Percentiles rank a stretch among this genome's conserved stretches.
These are phyloP conservation scores for Phodopus roborovskii DNA, from an alignment of 2,113 vertebrate species.

Conservation along the genomic window DNA sequence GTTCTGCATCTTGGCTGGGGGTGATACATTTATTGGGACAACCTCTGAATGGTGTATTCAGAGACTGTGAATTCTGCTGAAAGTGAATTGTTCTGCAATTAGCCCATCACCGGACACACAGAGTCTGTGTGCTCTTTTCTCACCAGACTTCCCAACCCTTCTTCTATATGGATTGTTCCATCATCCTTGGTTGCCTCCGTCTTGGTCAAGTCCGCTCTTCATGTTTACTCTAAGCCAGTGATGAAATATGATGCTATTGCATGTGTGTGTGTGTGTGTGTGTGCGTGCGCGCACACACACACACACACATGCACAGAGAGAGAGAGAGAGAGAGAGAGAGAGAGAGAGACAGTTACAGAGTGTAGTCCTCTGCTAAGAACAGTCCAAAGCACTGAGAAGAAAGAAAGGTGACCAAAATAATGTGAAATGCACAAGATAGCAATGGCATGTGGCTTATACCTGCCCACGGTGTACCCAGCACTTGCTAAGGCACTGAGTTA, in stretches of 20 bases:
- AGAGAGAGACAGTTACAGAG: neutral
- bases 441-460: accelerated
- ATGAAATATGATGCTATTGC: neutral
- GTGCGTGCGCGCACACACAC: no score
- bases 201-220: neutral
- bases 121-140: accelerated
- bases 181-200: no score
- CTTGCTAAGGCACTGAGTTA: accelerated
- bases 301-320: neutral
- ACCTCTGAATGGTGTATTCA: neutral
- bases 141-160: neutral
- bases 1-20: no score
- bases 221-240: neutral
- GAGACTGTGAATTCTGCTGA: accelerated
- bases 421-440: accelerated
- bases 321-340: no score
- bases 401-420: accelerated
- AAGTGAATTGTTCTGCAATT: accelerated
- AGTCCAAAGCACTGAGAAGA: neutral
- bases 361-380: neutral
- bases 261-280: no score
- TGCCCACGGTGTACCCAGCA: accelerated
- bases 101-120: accelerated
- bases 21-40: neutral
- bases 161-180: accelerated